Base-by-base conservation (phyloP, 2,888 invertebrate genomes). In the Mycogona germanica region DNA sequence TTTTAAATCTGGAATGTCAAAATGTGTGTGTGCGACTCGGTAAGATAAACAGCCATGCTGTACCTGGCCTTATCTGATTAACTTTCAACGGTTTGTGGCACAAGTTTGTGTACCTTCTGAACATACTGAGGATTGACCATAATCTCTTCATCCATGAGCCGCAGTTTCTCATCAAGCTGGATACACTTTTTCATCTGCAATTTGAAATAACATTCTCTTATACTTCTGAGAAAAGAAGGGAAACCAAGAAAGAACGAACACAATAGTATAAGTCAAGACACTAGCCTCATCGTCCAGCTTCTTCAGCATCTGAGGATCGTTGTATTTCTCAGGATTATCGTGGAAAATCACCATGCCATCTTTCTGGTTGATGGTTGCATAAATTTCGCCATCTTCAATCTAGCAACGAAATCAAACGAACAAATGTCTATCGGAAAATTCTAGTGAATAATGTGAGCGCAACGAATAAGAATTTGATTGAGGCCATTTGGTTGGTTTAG, bases 271-370 rank as follows among this genome's bases (percentile, higher is more conserved):
- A 23, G 4, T 21, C 25, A n/a, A 41, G 21, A 45, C 44, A 57
- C 56, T 60, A 65, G 76, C 76, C 69, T 76, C 73, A 65, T 84
- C 81, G 72, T 95, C 91, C 57, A 96, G 72, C 59, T 84, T 80
- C 64, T 84, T 81, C 65, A 96, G 75, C 73, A 93, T 92, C 65
- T 80, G 79, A 0, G 91, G 86, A 58, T 88, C 87, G 64, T 91
- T 87, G 69, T 87, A 95, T 69, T 91, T 92, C 68, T 95, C 93
- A 9, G 93, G 93, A 70, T 88, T 89, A 66, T 96, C 95, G 62
- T 88, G 81, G 69, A 97, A 97, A 51, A 91, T 79, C 17, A 97
- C 95, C 95, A 96, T 96, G 14, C 96, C 95, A 72, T 96, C 95
- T 70, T 88, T 89, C 73, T 95, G 91, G 73, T 95, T 93, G 61